A percentile compares a stretch with the other conserved stretches of the same genome.
phyloP scores from a whole-genome alignment of 1,140 invertebrate genomes.

The Sweltsa coloradensis region DNA sequence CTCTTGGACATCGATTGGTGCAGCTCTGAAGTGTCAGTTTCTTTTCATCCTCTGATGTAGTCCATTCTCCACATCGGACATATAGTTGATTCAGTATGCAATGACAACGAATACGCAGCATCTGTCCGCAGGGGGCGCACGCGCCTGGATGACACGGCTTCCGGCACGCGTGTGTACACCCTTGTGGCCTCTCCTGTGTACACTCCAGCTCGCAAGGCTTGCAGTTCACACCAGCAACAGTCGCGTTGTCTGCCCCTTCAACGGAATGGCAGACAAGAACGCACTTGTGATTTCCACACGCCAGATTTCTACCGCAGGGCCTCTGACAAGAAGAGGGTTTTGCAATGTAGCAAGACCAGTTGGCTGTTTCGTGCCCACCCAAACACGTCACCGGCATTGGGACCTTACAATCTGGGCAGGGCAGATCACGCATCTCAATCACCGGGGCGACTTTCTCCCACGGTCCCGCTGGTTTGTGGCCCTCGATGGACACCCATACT shows the following conservation, averaged over 20 bases:
- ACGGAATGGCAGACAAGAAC: slow-evolving; percentile 56
- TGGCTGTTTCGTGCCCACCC: slow-evolving; percentile 66
- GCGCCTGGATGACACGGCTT: slow-evolving; percentile 59
- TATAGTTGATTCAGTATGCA: slow-evolving; percentile 64
- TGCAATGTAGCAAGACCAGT: slow-evolving; percentile 62
- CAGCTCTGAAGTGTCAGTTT: slow-evolving; percentile 50
- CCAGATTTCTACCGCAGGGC: slow-evolving; percentile 49
- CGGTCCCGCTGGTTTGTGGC: slow-evolving; percentile 52
- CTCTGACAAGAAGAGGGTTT: slow-evolving; percentile 58
- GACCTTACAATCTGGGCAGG: slow-evolving; percentile 52
- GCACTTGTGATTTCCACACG: slow-evolving; percentile 74
- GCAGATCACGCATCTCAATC: slow-evolving; percentile 49
- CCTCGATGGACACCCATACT: slow-evolving; percentile 51
- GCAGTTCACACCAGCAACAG: slow-evolving; percentile 41
- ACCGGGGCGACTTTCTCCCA: slow-evolving; percentile 47
- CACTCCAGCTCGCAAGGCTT: slow-evolving; percentile 60
- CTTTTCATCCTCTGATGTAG: slow-evolving; percentile 31
- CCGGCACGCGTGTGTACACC: slow-evolving; percentile 67
- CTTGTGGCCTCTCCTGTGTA: slow-evolving; percentile 47
- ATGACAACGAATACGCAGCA: slow-evolving; percentile 62
- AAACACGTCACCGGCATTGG: slow-evolving; percentile 62
- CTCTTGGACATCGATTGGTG: slow-evolving; percentile 74
- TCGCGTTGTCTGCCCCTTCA: slow-evolving; percentile 16
- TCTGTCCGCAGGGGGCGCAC: slow-evolving; percentile 55
- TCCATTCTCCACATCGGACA: slow-evolving; percentile 55